Conservation (phyloP, 2,797 vertebrate species). For the Moxostoma hubbsi region DNA sequence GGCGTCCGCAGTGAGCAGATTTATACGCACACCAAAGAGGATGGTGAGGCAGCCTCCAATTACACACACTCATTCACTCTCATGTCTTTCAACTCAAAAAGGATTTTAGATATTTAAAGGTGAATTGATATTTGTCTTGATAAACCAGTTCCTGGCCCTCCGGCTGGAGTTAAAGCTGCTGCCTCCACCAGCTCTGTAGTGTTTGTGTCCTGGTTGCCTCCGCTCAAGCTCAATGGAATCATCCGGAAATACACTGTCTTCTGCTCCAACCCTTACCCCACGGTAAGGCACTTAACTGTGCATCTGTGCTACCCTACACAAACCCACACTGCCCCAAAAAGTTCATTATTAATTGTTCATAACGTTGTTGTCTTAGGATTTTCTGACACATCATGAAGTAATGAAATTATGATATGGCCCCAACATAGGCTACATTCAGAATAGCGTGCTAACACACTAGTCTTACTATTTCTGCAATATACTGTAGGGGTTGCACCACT, state of each 20-base stretch:
- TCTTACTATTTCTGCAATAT: too few relatives aligned
- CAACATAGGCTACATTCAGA: too few relatives aligned
- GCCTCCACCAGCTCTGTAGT: constrained; percentile 91
- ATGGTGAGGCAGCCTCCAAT: constrained; percentile 80
- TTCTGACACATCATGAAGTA: too few relatives aligned
- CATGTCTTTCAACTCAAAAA: neutral
- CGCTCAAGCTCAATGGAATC: constrained; percentile 94
- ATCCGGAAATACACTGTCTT: constrained; percentile 98
- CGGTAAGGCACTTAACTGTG: constrained; percentile 71
- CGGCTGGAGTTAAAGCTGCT: constrained; percentile 94
- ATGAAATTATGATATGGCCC: too few relatives aligned
- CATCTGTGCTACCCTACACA: too few relatives aligned
- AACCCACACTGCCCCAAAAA: too few relatives aligned
- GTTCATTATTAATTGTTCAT: too few relatives aligned
- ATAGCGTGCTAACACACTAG: too few relatives aligned
- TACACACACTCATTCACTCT: neutral
- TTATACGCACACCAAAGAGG: constrained; percentile 96
- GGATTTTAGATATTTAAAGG: neutral
- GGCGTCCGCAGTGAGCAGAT: constrained; percentile 97
- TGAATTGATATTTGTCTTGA: constrained; percentile 10
- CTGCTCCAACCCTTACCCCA: constrained; percentile 97
- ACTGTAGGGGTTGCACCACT: too few relatives aligned
- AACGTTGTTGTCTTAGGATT: too few relatives aligned
- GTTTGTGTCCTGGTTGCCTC: constrained; percentile 97
- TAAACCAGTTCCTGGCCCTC: constrained; percentile 90